These are phyloP conservation scores for Phaonia tiefii DNA, from an alignment of 2,888 invertebrate genomes.

Conservation along the genomic window DNA sequence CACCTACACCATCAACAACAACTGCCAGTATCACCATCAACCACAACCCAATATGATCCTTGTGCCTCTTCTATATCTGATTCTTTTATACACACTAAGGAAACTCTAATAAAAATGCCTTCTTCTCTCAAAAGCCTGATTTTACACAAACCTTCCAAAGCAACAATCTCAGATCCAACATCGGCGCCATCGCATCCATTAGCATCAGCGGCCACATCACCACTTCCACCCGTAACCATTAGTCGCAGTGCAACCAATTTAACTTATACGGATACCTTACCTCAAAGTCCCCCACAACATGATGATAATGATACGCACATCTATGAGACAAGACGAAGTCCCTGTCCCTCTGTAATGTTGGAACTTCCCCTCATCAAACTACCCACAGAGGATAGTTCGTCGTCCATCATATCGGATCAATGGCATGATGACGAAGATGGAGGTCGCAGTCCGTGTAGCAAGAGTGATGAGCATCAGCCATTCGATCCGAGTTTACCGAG, in stretches of 20 bases:
- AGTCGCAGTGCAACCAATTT: conserved; percentile 70
- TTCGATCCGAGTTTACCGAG: conserved; percentile 79
- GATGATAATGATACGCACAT: conserved; percentile 43
- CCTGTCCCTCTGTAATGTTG: conserved; percentile 77
- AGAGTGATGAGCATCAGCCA: conserved; percentile 70
- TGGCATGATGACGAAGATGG: conserved; percentile 52
- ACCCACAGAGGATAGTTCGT: conserved; percentile 73
- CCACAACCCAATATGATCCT: conserved; percentile 72
- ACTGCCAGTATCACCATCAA: conserved; percentile 66
- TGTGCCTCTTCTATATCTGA: conserved; percentile 77
- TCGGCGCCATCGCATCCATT: conserved; percentile 26
- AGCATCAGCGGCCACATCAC: conserved; percentile 16
- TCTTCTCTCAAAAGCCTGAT: conserved; percentile 78
- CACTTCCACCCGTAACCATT: conserved; percentile 46
- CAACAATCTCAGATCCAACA: conserved; percentile 34
- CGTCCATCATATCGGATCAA: conserved; percentile 41
- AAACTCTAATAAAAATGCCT: conserved; percentile 77
- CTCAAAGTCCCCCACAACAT: neutral
- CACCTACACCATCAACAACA: conserved; percentile 67
- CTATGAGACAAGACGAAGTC: conserved; percentile 65
- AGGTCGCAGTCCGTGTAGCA: conserved; percentile 69
- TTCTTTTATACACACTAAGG: conserved; percentile 72
- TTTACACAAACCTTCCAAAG: conserved; percentile 71
- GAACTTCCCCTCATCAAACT: conserved; percentile 80
- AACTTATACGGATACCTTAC: conserved; percentile 57